These are phyloP conservation scores for Onychorhynchus coronatus DNA, from an alignment of 2,113 vertebrate genomes.

Conservation along the genomic window DNA sequence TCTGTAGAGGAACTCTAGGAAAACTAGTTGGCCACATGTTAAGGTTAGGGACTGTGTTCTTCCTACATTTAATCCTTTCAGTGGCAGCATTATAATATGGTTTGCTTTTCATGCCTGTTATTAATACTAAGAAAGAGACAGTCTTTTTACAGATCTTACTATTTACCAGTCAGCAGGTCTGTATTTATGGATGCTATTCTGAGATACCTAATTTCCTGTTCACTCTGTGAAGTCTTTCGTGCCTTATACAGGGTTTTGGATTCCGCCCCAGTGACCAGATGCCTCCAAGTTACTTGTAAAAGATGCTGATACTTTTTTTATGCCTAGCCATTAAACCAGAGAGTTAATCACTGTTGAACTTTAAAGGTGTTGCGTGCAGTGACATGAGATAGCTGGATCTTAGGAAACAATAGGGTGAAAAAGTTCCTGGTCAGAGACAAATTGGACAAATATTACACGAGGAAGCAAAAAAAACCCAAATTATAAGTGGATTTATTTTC, in stretches of 20 bases:
- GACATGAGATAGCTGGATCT: not conserved
- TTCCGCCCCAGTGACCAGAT: constrained; percentile 51
- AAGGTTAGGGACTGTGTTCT: not conserved
- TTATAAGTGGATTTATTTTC: not conserved
- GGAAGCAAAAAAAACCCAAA: not conserved
- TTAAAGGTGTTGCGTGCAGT: not conserved
- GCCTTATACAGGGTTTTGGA: constrained; percentile 39
- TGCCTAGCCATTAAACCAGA: not conserved
- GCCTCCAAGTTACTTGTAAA: constrained; percentile 11
- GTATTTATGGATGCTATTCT: constrained; percentile 60
- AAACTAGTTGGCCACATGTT: not conserved
- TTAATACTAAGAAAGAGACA: not conserved
- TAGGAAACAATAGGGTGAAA: not conserved
- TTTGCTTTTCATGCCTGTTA: not conserved
- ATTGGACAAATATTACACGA: not conserved
- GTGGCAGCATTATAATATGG: not conserved
- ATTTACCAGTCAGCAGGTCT: constrained; percentile 44
- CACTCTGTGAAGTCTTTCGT: constrained; percentile 33
- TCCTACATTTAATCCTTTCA: not conserved
- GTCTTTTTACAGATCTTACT: constrained; percentile 5
- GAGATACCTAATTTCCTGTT: constrained; percentile 61
- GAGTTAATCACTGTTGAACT: not conserved
- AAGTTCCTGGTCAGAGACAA: not conserved
- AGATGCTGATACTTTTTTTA: not conserved
- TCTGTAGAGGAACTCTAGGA: not conserved